Evolutionary conservation across 1,140 invertebrate genomes (phyloP), one percentile per base, ranked within the genome.

Genomic region (Zaprionus camerounensis): DNA sequence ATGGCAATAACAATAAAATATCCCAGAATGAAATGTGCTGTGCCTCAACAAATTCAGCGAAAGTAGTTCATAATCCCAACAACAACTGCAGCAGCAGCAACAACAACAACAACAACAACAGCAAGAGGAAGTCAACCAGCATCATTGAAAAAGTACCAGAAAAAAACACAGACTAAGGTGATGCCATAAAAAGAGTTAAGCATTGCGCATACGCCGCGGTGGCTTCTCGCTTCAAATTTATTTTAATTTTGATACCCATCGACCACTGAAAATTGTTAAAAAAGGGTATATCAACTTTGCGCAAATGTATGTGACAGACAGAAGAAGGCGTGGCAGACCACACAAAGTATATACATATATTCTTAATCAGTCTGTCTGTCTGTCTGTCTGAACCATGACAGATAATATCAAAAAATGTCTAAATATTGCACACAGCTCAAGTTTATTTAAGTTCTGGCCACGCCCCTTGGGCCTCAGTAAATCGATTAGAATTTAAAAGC

Each of bases 181-280:
- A 55, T 71, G 71, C 58, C 74, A 82, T 87, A 83, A 88, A 85
- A 87, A 72, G n/a, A 17, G 68, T 78, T 80, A 71, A 75, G 79
- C 68, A 80, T 74, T 76, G 67, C 80, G 49, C 55, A 80, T 81
- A 64, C 63, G 84, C 64, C 71, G 17, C 49, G 63, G 51, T 81
- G 71, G 31, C 66, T 74, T 63, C 41, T 46, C 20, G 3, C n/a
- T 31, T 17, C n/a, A 46, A 63, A 44, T 56, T 62, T 72, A 26
- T 74, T 84, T 61, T 66, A 57, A 41, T 82, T 62, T 70, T 71
- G 28, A 20, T 20, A 51, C 38, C 38, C 2, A 9, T 7, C 28
- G 7, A 31, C 28, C 28, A 31, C 28, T 2, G 28, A 7, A 31
- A 2, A 31, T 31, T 31, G 7, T 31, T 2, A 31, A 31, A 31